Evolutionary conservation across 2,113 vertebrate genomes (phyloP).

Genomic region (Heptranchias perlo): DNA sequence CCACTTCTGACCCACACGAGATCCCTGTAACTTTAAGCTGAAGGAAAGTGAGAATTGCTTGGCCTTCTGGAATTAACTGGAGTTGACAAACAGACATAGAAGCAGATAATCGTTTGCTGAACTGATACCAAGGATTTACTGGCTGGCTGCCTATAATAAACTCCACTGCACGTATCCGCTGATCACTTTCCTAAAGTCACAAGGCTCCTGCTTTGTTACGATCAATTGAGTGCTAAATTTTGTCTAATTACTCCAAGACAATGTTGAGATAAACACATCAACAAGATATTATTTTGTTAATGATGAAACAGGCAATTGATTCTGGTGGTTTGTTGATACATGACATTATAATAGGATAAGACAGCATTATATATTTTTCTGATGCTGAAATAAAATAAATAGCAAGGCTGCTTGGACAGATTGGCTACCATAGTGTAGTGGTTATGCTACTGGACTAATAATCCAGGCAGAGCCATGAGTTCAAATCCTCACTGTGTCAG

Average conservation of each 20-base stretch:
- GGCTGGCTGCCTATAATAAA: background rate
- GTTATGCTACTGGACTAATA: background rate
- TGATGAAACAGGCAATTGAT: conserved; percentile 23
- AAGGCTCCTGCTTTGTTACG: too few species aligned
- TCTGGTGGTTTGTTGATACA: background rate
- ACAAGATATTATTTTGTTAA: background rate
- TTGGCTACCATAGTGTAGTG: background rate
- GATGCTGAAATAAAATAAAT: background rate
- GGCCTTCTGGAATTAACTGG: background rate
- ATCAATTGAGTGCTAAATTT: background rate
- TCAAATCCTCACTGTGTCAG: background rate
- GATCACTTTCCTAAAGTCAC: background rate
- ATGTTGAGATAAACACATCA: background rate
- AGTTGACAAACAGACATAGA: background rate
- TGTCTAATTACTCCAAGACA: background rate
- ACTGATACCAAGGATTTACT: background rate
- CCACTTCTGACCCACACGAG: background rate
- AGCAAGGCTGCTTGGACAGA: background rate
- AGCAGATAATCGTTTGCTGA: too few species aligned
- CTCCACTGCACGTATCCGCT: background rate
- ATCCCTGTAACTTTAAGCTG: background rate
- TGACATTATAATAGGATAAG: background rate
- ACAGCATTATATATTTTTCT: background rate
- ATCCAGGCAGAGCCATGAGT: background rate
- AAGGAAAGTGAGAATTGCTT: background rate